A percentile compares a stretch with the other conserved stretches of the same genome.
Evolutionary conservation across 2,888 invertebrate species (phyloP).

Genomic region (Himalopsyche kuldschensis): DNA sequence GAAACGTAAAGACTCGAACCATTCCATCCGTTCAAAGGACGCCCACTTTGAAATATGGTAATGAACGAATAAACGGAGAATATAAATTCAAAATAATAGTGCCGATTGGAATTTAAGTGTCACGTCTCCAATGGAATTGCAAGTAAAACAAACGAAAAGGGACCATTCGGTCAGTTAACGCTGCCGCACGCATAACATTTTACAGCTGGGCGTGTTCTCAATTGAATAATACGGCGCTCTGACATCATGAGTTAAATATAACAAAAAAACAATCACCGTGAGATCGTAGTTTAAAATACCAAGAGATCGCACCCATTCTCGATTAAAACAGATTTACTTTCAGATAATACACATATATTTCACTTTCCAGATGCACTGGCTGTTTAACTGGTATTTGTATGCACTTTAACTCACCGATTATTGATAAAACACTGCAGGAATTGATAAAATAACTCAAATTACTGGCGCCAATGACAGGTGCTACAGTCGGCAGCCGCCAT

Average conservation of each 20-base stretch:
- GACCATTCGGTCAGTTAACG: not conserved
- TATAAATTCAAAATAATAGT: not conserved
- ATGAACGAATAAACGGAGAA: not conserved
- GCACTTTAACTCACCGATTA: not conserved
- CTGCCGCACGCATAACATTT: not conserved
- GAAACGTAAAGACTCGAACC: not conserved
- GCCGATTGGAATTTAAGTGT: not conserved
- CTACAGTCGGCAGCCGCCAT: not conserved
- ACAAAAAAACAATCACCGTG: not conserved
- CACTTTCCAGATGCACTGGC: not conserved
- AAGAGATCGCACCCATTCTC: constrained; percentile 1
- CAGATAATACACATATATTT: not conserved
- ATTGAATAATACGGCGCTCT: not conserved
- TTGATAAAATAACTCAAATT: not conserved
- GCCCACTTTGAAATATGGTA: not conserved
- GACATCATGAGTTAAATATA: constrained; percentile 4
- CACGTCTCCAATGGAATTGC: not conserved
- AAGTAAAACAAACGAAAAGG: not conserved
- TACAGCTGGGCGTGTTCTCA: not conserved
- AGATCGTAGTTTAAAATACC: not conserved
- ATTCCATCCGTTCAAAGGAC: not conserved
- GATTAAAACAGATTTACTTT: not conserved
- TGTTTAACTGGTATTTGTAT: not conserved
- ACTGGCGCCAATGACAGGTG: constrained; percentile 4
- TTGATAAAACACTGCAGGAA: not conserved